Conservation (phyloP, 2,797 vertebrate genomes). For the Cyprinella venusta region DNA sequence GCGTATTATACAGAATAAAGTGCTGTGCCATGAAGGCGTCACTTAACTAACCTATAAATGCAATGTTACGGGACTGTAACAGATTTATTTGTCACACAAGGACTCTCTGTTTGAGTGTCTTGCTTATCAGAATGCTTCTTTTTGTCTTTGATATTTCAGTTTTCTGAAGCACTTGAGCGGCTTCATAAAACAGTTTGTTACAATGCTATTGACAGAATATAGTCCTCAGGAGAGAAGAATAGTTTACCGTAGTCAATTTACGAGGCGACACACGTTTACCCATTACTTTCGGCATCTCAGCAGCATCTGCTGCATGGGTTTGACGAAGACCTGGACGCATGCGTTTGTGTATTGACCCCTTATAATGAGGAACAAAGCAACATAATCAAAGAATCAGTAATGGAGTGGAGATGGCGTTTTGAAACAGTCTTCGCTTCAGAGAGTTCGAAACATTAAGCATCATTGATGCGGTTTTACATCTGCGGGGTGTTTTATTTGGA, state of each 20-base stretch:
- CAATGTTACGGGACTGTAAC: not conserved
- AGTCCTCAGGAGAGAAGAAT: not conserved
- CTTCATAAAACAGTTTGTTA: constrained; percentile 13
- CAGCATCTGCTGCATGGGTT: not conserved
- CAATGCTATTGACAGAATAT: constrained; percentile 16
- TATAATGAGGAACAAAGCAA: constrained; percentile 12
- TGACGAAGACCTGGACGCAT: not conserved
- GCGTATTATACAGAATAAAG: constrained; percentile 15
- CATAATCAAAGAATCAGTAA: constrained; percentile 2
- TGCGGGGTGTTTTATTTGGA: constrained; percentile 39
- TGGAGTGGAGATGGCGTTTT: not conserved
- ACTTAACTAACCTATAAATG: constrained; percentile 26
- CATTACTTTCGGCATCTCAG: not conserved
- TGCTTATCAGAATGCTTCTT: constrained; percentile 4
- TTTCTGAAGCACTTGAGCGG: not conserved
- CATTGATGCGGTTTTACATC: constrained; percentile 20
- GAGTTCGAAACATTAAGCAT: constrained; percentile 4
- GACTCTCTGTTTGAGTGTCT: not conserved
- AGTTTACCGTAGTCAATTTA: not conserved
- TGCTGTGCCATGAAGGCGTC: constrained; percentile 9
- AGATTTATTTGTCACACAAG: constrained; percentile 19
- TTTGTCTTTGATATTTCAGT: constrained; percentile 1
- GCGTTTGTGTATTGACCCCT: not conserved
- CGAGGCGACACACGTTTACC: not conserved
- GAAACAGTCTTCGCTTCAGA: not conserved